Evolutionary conservation across 2,888 invertebrate species (phyloP).

Genomic region (Trachelus iudaicus): DNA sequence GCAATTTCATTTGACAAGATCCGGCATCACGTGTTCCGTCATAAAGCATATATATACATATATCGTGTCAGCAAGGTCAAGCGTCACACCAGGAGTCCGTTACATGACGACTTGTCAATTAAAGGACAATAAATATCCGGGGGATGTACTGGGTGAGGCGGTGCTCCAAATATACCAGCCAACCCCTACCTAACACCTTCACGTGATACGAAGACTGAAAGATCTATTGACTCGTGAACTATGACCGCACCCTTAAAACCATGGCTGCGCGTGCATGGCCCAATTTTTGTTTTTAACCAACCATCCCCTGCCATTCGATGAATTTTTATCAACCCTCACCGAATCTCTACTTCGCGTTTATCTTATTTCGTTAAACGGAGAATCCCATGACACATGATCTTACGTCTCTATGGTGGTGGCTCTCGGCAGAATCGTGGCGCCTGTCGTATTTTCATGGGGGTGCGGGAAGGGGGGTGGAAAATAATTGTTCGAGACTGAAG

Average conservation of each 20-base stretch:
- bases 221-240: not conserved
- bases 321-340: not conserved
- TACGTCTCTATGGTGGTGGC: constrained; percentile 19
- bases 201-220: not conserved
- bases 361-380: not conserved
- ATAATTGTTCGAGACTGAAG: not conserved
- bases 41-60: not conserved
- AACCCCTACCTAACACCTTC: not conserved
- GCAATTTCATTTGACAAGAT: not conserved
- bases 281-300: not conserved
- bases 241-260: not conserved
- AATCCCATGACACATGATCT: not conserved
- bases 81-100: constrained; percentile 10
- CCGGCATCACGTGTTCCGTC: not conserved
- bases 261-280: not conserved
- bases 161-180: not conserved
- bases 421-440: constrained; percentile 47
- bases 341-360: not conserved
- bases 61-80: not conserved
- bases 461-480: not conserved
- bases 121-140: not conserved
- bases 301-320: not conserved
- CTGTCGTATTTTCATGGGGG: constrained; percentile 17
- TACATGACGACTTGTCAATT: constrained; percentile 25
- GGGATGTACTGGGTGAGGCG: not conserved